These are phyloP conservation scores for Spizaetus ornatus DNA, from an alignment of 2,113 vertebrate genomes.

Conservation along the genomic window DNA sequence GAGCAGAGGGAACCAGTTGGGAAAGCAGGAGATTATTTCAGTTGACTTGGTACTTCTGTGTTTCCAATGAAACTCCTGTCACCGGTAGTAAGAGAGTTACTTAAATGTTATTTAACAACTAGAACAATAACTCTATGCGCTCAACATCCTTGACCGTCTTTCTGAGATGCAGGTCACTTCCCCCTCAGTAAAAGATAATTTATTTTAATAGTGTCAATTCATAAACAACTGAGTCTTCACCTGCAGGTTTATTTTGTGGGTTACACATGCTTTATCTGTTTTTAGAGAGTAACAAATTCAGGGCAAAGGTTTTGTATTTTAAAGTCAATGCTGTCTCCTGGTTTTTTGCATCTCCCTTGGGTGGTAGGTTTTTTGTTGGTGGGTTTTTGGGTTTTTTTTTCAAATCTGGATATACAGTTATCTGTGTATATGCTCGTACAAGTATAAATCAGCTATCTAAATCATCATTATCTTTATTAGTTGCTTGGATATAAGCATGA, in stretches of 20 bases:
- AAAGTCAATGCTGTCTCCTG: neutral
- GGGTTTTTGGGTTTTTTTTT: neutral
- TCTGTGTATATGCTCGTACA: neutral
- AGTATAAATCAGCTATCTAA: neutral
- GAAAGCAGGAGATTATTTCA: neutral
- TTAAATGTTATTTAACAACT: neutral
- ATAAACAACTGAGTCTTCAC: neutral
- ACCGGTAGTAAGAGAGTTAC: neutral
- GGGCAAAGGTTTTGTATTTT: neutral
- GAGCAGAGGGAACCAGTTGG: neutral
- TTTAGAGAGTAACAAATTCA: neutral
- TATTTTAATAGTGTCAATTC: neutral
- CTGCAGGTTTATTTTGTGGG: neutral
- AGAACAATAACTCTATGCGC: neutral
- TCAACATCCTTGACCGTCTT: neutral
- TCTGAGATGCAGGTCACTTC: neutral
- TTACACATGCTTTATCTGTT: neutral
- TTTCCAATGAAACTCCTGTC: neutral
- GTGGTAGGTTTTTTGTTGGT: neutral
- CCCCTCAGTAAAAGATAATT: neutral
- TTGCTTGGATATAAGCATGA: neutral
- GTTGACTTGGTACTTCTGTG: neutral
- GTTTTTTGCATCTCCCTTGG: neutral
- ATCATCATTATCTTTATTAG: neutral
- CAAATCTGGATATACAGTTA: neutral